These are phyloP conservation scores for Azemiops feae DNA, from an alignment of 2,113 vertebrate genomes.

Conservation along the genomic window DNA sequence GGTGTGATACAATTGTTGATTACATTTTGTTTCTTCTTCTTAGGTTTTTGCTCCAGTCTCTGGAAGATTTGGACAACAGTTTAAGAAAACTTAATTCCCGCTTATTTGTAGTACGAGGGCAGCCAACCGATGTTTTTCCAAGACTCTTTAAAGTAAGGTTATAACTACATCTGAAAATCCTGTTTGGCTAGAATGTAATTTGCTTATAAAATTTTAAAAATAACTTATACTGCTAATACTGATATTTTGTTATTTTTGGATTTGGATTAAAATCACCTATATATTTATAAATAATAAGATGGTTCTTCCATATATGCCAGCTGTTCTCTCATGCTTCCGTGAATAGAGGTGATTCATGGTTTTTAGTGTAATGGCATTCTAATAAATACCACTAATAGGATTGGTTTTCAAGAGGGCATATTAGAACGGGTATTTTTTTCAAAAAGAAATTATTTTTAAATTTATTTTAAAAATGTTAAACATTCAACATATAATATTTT, in stretches of 20 bases:
- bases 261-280: background rate
- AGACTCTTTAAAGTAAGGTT: slow-evolving; percentile 89
- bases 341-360: background rate
- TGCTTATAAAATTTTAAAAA: background rate
- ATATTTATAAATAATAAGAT: background rate
- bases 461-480: background rate
- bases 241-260: background rate
- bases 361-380: background rate
- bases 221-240: background rate
- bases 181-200: background rate
- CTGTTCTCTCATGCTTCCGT: background rate
- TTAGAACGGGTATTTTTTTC: background rate
- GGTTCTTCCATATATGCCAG: background rate
- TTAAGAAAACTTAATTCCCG: slow-evolving; percentile 92
- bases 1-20: slow-evolving; percentile 11
- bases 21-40: slow-evolving; percentile 26
- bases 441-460: background rate
- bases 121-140: slow-evolving; percentile 94
- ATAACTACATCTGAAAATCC: background rate
- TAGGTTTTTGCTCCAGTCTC: slow-evolving; percentile 91
- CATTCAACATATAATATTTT: background rate
- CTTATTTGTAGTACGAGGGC: slow-evolving; percentile 91
- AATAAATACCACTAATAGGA: background rate
- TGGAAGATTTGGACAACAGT: slow-evolving; percentile 92
- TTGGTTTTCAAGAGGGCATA: background rate